Conservation (phyloP, 2,797 vertebrate species). For the Lagodon rhomboides region DNA sequence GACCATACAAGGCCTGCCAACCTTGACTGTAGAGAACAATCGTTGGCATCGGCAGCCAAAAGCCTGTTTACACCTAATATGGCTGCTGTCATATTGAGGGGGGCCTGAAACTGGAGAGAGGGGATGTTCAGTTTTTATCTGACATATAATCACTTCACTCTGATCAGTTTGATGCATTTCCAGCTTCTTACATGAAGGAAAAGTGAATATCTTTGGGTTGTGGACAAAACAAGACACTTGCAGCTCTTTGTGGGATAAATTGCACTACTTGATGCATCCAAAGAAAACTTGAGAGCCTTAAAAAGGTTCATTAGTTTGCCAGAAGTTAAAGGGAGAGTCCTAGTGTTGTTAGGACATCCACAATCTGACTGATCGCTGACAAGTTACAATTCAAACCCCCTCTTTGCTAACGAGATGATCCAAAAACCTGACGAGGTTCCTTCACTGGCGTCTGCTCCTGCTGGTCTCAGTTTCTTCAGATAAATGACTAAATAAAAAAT, state of each 20-base stretch:
- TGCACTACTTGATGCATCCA: too few relatives aligned
- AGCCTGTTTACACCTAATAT: conserved; percentile 57
- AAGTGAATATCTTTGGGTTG: too few relatives aligned
- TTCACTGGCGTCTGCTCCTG: too few relatives aligned
- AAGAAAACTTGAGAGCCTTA: too few relatives aligned
- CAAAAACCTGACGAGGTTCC: not conserved
- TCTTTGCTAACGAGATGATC: not conserved
- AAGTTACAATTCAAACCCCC: not conserved
- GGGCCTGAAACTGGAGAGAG: not conserved
- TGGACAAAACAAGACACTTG: too few relatives aligned
- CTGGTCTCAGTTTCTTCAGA: too few relatives aligned
- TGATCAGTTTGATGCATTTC: not conserved
- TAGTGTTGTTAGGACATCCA: not conserved
- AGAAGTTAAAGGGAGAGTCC: too few relatives aligned
- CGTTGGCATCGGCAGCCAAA: conserved; percentile 5
- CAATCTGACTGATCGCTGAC: not conserved
- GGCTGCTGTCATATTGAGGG: conserved; percentile 25
- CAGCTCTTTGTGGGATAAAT: too few relatives aligned
- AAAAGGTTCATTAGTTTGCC: too few relatives aligned
- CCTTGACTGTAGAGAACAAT: conserved; percentile 46
- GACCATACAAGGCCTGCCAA: conserved; percentile 36
- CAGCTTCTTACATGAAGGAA: too few relatives aligned
- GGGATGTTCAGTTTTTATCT: not conserved
- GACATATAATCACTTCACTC: not conserved
- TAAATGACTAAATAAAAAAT: too few relatives aligned